Evolutionary conservation across 2,888 invertebrate genomes (phyloP), one percentile per base, ranked within the genome.

Genomic region (Trisateles emortualis): DNA sequence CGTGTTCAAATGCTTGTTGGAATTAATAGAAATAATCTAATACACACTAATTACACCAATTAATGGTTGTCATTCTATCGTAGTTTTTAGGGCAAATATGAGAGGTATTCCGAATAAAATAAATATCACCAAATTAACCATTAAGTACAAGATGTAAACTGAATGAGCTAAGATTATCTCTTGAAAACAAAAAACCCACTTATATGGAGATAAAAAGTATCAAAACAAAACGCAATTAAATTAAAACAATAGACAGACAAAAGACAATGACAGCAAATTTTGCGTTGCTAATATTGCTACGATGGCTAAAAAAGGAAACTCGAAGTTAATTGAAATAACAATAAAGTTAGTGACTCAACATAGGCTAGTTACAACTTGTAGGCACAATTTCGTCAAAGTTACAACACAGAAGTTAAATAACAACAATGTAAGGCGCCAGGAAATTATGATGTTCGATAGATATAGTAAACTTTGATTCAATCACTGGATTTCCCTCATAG

Each of bases 261-360:
- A 49, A 61, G 57, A 69, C 46, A 70, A 60, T 51, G 33, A 52
- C 52, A 48, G 26, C 46, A 48, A 60, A 56, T 32, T 50, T 38
- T 49, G 60, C 60, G 41, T 56, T 44, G 49, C 55, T 43, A 36
- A 43, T 41, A 16, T 45, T 56, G 65, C 60, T 49, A 45, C 50
- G 57, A 56, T 63, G 63, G 53, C 72, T 68, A 69, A 74, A 79
- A 73, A 71, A 74, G 76, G 78, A 74, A 78, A 76, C 64, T 29
- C 24, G 49, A 49, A 47, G 64, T 51, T 71, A 76, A 79, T 79
- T 79, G 63, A 68, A 67, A 61, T 63, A 64, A 68, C 61, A 70
- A 71, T 71, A 59, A 66, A 70, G 50, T 57, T 55, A 53, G 54
- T 68, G 68, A 71, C 59, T 65, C 66, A 74, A 71, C 61, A 53